Base-by-base conservation (phyloP, 2,797 vertebrate genomes). In the Malurus leucopterus region DNA sequence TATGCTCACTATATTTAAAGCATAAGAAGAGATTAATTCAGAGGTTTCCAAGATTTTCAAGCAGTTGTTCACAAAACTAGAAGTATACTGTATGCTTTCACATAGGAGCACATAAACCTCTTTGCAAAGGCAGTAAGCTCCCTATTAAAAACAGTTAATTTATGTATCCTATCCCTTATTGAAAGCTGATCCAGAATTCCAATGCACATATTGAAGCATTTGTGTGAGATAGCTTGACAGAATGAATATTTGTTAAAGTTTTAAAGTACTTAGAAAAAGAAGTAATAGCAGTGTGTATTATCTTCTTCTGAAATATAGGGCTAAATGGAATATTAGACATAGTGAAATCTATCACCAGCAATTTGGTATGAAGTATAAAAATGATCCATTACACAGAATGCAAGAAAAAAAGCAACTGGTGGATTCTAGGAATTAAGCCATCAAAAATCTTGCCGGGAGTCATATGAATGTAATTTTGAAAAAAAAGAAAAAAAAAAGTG, bases 371-470 rank as follows among this genome's bases (percentile, higher is more conserved):
- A 79, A 61, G 29, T 84, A 75, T 89, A 85, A 89, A 89, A 94
- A 78, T 83, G 58, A 90, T 88, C 51, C 69, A 58, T 62, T 85
- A 84, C 18, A 30, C 15, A 81, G 49, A 93, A 79, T 34, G n/a
- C 1, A 4, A 68, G 46, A 27, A 89, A 87, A 94, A 88, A 77
- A 70, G 14, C 26, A 67, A 51, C 68, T 88, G 53, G 63, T 86
- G 83, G 55, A 86, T 95, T 92, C 78, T 24, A 94, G 71, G 65
- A 86, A 83, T 94, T 90, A 93, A 91, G 93, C 92, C 83, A 89
- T 88, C 59, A 86, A 74, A 95, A 95, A 44, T 18, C 69, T 93
- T 78, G 29, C 81, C 89, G 47, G 30, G 40, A 70, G 36, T 81
- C 64, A 76, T 70, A 50, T 65, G 73, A 91, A 53, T 86, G n/a